Percentiles rank a stretch among this genome's conserved stretches.
phyloP scores from a whole-genome alignment of 2,113 vertebrate species.

The Scomber scombrus region DNA sequence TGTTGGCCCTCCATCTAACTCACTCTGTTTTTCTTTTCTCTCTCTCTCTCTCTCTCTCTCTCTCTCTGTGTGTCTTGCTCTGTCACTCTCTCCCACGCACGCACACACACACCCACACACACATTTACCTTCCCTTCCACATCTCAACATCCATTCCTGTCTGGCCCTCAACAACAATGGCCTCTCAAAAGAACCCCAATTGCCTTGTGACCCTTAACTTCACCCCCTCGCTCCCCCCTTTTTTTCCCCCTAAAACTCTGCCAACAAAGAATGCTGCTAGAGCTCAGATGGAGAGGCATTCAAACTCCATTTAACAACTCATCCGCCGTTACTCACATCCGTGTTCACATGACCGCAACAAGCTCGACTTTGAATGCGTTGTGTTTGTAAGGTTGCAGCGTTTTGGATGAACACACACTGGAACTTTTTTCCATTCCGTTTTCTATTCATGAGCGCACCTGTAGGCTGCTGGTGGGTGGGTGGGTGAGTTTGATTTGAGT shows the following conservation, averaged over 20 bases:
- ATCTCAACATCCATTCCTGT: conserved; percentile 57
- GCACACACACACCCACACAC: conserved; percentile 1
- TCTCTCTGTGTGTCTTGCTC: not conserved
- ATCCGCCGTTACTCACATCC: conserved; percentile 7
- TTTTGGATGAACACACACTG: too few relatives aligned
- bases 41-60: not conserved
- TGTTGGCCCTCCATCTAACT: conserved; percentile 25
- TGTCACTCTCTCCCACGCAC: not conserved
- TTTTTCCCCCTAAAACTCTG: conserved; percentile 6
- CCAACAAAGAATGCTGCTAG: conserved; percentile 52
- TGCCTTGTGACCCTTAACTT: conserved; percentile 71
- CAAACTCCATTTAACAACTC: conserved; percentile 36
- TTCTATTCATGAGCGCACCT: too few relatives aligned
- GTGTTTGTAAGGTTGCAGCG: too few relatives aligned
- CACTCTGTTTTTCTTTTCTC: conserved; percentile 14
- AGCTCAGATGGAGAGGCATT: conserved; percentile 28
- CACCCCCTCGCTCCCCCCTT: conserved; percentile 19
- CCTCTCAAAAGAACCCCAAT: conserved; percentile 59
- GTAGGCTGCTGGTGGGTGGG: too few relatives aligned
- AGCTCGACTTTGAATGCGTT: too few relatives aligned
- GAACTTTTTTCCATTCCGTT: too few relatives aligned
- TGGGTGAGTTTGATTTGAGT: too few relatives aligned
- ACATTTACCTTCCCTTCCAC: conserved; percentile 29
- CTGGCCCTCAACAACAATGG: conserved; percentile 62
- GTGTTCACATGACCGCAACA: not conserved